These are phyloP conservation scores for Archivesica marissinica DNA, from an alignment of 1,140 invertebrate genomes.

Conservation along the genomic window DNA sequence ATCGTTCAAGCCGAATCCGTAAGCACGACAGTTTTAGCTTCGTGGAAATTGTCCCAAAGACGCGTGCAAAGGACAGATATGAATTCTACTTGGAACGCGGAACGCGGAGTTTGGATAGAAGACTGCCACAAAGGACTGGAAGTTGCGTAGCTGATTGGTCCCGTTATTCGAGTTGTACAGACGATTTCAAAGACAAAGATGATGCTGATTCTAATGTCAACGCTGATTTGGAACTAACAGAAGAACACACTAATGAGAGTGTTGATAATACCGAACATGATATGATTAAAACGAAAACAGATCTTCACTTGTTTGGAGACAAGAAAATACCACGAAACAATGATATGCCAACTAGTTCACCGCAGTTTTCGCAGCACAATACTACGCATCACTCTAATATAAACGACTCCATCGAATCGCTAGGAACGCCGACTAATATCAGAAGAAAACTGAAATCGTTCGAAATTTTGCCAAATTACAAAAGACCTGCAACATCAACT, in stretches of 20 bases:
- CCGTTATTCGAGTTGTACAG: conserved; percentile 18
- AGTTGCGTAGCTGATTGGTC: conserved; percentile 44
- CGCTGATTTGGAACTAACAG: not conserved
- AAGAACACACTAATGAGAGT: not conserved
- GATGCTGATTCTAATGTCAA: not conserved
- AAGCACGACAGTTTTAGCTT: conserved; percentile 27
- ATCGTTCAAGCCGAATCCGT: not conserved
- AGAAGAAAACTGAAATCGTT: conserved; percentile 16
- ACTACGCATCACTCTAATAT: not conserved
- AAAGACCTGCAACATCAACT: not conserved
- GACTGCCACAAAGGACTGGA: not conserved
- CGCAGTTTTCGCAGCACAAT: not conserved
- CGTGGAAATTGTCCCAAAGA: not conserved
- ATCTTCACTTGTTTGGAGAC: not conserved
- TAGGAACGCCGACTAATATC: not conserved
- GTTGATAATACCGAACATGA: not conserved
- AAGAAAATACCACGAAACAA: not conserved
- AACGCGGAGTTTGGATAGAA: not conserved
- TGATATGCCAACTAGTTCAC: not conserved
- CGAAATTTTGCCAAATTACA: conserved; percentile 21
- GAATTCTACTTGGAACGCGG: not conserved
- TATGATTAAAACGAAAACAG: not conserved
- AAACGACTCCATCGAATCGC: not conserved
- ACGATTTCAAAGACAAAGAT: not conserved
- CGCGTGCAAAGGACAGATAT: not conserved